Conservation (phyloP, 2,113 vertebrate genomes). For the Verasper variegatus region DNA sequence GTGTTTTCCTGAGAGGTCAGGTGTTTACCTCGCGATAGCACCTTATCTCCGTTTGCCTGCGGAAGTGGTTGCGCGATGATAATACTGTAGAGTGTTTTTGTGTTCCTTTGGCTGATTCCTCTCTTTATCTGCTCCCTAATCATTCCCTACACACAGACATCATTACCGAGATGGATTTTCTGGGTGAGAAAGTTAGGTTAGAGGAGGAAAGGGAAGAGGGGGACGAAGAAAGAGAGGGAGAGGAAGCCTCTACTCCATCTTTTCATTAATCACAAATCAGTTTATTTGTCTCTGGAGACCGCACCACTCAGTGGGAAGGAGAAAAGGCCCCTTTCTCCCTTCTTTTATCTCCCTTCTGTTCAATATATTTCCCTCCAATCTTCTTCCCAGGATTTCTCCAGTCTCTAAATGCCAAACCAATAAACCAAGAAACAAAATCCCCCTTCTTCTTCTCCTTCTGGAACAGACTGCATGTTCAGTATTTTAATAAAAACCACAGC, state of each 20-base stretch:
- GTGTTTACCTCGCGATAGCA: conserved; percentile 55
- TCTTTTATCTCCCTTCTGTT: conserved; percentile 72
- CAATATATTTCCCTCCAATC: conserved; percentile 59
- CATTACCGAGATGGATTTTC: conserved; percentile 68
- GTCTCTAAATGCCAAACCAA: conserved; percentile 79
- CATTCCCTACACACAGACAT: conserved; percentile 51
- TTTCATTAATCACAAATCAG: conserved; percentile 81
- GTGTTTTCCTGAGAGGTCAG: conserved; percentile 13
- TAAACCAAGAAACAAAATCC: conserved; percentile 75
- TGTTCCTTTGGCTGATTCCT: conserved; percentile 54
- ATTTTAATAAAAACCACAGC: conserved; percentile 76
- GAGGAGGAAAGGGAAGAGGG: not conserved
- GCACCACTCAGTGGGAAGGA: conserved; percentile 60
- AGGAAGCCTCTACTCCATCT: conserved; percentile 63
- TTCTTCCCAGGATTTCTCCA: conserved; percentile 68
- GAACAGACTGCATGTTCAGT: conserved; percentile 69
- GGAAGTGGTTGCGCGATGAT: conserved; percentile 42
- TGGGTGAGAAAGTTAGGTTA: conserved; percentile 36
- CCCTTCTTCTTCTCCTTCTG: conserved; percentile 44
- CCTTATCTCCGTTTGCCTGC: conserved; percentile 36
- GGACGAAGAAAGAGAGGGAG: conserved; percentile 1
- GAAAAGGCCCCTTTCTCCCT: conserved; percentile 52
- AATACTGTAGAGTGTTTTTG: conserved; percentile 49
- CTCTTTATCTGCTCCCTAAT: conserved; percentile 61
- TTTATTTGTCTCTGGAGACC: conserved; percentile 68